Evolutionary conservation across 2,888 invertebrate species (phyloP).

Genomic region (Epiperipatus broadwayi): DNA sequence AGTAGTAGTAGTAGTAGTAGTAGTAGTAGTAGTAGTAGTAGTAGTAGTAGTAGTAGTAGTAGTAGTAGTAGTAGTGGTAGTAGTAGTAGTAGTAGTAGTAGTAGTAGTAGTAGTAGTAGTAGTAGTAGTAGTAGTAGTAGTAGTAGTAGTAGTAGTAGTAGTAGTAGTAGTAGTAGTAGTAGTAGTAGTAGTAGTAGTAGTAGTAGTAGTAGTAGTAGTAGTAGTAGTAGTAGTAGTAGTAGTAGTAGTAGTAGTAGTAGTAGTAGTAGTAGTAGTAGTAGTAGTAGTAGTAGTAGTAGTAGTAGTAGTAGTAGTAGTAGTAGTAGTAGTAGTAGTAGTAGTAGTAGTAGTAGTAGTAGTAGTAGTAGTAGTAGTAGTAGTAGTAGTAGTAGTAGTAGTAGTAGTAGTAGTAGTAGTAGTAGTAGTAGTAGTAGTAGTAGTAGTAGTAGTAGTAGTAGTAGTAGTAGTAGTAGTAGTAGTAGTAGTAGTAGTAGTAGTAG

Average conservation of each 20-base stretch:
- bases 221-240: slow-evolving; percentile 14
- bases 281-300: slow-evolving; percentile 16
- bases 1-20: not conserved
- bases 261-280: slow-evolving; percentile 16
- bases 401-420: slow-evolving; percentile 13
- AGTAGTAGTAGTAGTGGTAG: slow-evolving; percentile 16
- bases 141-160: slow-evolving; percentile 15
- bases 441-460: slow-evolving; percentile 14
- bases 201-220: slow-evolving; percentile 14
- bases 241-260: slow-evolving; percentile 16
- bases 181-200: slow-evolving; percentile 15
- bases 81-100: slow-evolving; percentile 16
- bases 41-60: slow-evolving; percentile 16
- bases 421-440: slow-evolving; percentile 14
- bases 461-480: slow-evolving; percentile 14
- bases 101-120: slow-evolving; percentile 16
- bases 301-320: slow-evolving; percentile 16
- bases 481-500: slow-evolving; percentile 14
- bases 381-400: slow-evolving; percentile 15
- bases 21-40: slow-evolving; percentile 14
- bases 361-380: slow-evolving; percentile 11
- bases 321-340: slow-evolving; percentile 10
- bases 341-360: slow-evolving; percentile 16
- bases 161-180: slow-evolving; percentile 10
- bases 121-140: slow-evolving; percentile 16